phyloP scores from a whole-genome alignment of 2,797 vertebrate species.

The Sorex maritimensis region DNA sequence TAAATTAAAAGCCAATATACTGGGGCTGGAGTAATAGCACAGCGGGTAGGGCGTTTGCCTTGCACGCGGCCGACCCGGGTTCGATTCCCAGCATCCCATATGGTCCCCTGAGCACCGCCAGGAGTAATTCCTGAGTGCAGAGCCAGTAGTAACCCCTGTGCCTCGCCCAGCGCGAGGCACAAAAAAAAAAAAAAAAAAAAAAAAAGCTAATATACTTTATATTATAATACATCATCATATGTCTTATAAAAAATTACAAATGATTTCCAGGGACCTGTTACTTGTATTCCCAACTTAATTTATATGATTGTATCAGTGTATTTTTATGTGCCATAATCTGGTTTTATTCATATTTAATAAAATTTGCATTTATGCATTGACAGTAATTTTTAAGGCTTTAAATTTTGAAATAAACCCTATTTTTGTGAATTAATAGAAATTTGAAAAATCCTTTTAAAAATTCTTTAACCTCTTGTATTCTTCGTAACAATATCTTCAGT shows the following conservation, averaged over 20 bases:
- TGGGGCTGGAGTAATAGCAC: too few species aligned
- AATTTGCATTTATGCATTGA: constrained; percentile 43
- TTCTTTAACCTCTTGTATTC: background rate
- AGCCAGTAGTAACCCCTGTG: too few species aligned
- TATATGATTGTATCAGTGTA: background rate
- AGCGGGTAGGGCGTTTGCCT: too few species aligned
- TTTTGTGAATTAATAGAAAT: constrained; percentile 63
- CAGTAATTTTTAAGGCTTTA: constrained; percentile 58
- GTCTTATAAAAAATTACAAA: constrained; percentile 66
- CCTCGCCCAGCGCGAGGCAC: too few species aligned
- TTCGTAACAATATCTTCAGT: background rate
- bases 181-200: too few species aligned
- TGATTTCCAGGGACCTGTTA: constrained; percentile 27
- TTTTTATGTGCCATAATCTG: background rate
- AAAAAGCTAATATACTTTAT: constrained; percentile 34
- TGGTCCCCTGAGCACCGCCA: too few species aligned
- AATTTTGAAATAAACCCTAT: constrained; percentile 48
- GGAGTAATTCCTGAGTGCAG: too few species aligned
- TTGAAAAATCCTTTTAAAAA: background rate
- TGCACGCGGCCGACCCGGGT: too few species aligned
- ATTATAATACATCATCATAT: constrained; percentile 28
- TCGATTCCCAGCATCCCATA: too few species aligned
- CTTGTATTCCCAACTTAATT: background rate
- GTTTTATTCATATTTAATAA: constrained; percentile 43
- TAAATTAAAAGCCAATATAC: constrained; percentile 59